Evolutionary conservation across 2,797 vertebrate species (phyloP), one percentile per base, ranked within the genome.

Genomic region (Gephyroberyx darwinii): DNA sequence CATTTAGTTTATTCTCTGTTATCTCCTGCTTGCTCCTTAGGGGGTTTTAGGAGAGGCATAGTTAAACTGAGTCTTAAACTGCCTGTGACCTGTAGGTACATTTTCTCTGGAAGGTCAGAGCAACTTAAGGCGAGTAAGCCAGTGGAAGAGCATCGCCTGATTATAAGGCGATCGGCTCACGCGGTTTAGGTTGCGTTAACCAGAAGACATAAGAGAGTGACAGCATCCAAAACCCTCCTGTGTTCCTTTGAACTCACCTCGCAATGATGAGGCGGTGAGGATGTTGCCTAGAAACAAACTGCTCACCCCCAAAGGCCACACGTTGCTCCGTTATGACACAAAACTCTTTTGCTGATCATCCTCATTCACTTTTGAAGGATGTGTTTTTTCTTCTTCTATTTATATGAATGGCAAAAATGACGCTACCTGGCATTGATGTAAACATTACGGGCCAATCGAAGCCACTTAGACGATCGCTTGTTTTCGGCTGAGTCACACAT

Each of bases 221-320:
- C 70, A 59, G 70, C 53, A 3, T n/a, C 22, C 22, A 26, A 26
- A 26, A 26, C 26, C 26, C 26, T 26, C 26, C 26, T 26, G 26
- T 26, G 26, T 26, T 26, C 26, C 22, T 4, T 26, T 45, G 43
- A 85, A 80, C 74, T 57, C 45, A 68, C 60, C 20, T 69, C 56
- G 2, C 5, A 52, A 0, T 54, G 16, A 71, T 48, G 37, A 19
- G 17, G 47, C 30, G 3, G 69, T 60, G 77, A 74, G 19, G 51
- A 60, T 37, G 89, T 90, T 91, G 90, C 90, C 79, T 89, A 52
- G 90, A 56, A 88, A 92, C 90, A 80, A 68, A 30, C 47, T 31
- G 73, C 64, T 67, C 60, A 50, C 69, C 65, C 53, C 64, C 51
- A 26, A 22, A 39, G 65, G 65, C 48, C 71, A 52, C 39, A 19